Conservation (phyloP, 1,140 invertebrate species). For the Hylyphantes graminicola region DNA sequence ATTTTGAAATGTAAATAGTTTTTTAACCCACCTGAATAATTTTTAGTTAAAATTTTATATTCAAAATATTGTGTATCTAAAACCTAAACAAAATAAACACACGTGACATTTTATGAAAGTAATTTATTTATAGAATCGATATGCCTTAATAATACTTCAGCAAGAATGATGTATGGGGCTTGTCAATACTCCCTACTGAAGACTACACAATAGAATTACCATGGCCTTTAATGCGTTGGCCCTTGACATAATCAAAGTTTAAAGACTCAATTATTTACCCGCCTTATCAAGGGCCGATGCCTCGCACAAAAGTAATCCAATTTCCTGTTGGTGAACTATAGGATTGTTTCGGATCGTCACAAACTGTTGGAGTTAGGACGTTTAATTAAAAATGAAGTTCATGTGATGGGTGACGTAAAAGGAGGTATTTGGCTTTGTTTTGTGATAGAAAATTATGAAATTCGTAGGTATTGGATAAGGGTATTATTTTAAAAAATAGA, state of each 20-base stretch:
- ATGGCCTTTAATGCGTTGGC: conserved; percentile 16
- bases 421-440: not conserved
- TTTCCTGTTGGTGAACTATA: conserved; percentile 43
- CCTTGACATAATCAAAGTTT: conserved; percentile 55
- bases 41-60: no score
- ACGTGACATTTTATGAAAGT: not conserved
- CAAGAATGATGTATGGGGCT: not conserved
- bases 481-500: no score
- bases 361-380: conserved; percentile 8
- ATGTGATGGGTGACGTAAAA: conserved; percentile 16
- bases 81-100: no score
- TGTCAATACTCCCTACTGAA: conserved; percentile 23
- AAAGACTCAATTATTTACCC: conserved; percentile 58
- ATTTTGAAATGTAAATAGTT: no score
- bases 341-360: conserved; percentile 18
- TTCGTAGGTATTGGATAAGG: no score
- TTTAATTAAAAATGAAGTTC: conserved; percentile 42
- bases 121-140: conserved; percentile 24
- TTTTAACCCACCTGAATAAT: no score
- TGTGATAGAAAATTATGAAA: no score
- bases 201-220: conserved; percentile 16
- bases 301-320: conserved; percentile 47
- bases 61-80: no score
- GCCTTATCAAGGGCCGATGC: conserved; percentile 36
- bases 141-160: no score